Evolutionary conservation across 2,113 vertebrate genomes (phyloP).

Genomic region (Antidorcas marsupialis): DNA sequence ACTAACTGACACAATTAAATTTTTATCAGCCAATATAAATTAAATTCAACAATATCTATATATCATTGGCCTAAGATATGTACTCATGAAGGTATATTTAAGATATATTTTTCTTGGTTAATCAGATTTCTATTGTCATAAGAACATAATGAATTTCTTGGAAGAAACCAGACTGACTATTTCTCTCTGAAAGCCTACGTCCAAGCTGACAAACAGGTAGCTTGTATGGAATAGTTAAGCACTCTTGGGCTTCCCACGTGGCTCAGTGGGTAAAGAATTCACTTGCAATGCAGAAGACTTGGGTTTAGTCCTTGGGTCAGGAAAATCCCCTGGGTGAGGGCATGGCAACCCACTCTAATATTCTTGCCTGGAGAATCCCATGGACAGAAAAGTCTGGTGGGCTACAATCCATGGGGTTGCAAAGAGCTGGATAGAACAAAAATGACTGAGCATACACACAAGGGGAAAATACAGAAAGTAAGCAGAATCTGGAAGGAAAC

Average conservation of each 20-base stretch:
- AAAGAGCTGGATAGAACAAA: neutral
- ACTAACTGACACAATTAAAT: neutral
- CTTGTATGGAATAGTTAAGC: neutral
- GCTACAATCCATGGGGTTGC: neutral
- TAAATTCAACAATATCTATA: neutral
- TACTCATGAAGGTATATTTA: neutral
- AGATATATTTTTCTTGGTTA: neutral
- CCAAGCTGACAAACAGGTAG: neutral
- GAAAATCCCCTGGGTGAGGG: neutral
- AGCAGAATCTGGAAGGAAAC: neutral
- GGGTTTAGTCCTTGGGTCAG: neutral
- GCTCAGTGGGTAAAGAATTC: neutral
- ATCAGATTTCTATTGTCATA: neutral
- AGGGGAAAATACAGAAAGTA: neutral
- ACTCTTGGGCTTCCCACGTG: neutral
- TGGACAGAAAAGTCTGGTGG: neutral
- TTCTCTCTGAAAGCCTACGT: neutral
- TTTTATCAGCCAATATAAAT: neutral
- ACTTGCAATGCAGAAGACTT: rapidly evolving
- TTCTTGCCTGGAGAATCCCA: neutral
- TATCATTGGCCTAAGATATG: neutral
- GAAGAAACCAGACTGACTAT: neutral
- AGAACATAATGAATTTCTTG: neutral
- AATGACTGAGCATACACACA: rapidly evolving
- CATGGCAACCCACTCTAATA: neutral